A percentile compares a stretch with the other conserved stretches of the same genome.
Conservation (phyloP, 2,113 vertebrate species). For the Saccopteryx leptura region DNA sequence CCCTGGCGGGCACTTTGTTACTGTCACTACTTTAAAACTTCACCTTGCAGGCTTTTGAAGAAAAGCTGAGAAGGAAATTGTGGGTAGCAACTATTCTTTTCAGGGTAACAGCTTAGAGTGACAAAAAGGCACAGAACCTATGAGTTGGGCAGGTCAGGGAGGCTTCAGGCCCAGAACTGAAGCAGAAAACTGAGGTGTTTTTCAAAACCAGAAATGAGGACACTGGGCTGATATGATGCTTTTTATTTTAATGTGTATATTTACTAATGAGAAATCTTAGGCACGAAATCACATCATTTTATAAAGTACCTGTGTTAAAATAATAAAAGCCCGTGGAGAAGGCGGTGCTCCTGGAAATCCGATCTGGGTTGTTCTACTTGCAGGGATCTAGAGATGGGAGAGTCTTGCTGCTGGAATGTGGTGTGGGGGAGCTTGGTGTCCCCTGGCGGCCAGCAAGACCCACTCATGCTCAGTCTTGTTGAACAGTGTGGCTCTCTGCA, state of each 20-base stretch:
- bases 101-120: neutral
- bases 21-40: neutral
- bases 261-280: neutral
- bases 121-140: neutral
- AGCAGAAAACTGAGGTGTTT: neutral
- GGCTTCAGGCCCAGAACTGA: neutral
- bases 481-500: neutral
- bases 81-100: neutral
- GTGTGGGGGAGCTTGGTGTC: neutral
- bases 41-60: neutral
- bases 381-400: neutral
- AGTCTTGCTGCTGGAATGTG: neutral
- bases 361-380: neutral
- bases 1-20: neutral
- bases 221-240: accelerated
- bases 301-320: neutral
- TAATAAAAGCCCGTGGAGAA: accelerated
- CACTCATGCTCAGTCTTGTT: neutral
- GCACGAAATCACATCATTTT: accelerated
- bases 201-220: neutral
- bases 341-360: accelerated
- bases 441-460: neutral
- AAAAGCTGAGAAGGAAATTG: neutral
- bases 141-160: neutral
- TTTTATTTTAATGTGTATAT: neutral